Percentiles rank a stretch among this genome's conserved stretches.
Evolutionary conservation across 2,797 vertebrate species (phyloP).

Genomic region (Xyrichtys novacula): DNA sequence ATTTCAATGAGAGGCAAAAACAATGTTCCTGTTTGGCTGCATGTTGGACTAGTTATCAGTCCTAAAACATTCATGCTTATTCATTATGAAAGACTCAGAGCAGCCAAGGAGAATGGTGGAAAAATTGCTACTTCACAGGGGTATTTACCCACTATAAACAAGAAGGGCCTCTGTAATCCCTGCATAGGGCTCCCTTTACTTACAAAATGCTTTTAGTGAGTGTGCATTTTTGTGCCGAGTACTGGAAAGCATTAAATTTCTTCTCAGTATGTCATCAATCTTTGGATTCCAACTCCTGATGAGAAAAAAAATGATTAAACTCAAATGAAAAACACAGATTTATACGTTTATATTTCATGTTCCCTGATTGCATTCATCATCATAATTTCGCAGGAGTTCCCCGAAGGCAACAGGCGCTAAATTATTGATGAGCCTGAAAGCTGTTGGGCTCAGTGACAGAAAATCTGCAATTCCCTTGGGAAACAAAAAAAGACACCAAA

Average conservation of each 20-base stretch:
- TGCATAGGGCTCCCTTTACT: constrained; percentile 55
- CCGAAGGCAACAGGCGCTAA: constrained; percentile 60
- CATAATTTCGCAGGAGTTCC: constrained; percentile 67
- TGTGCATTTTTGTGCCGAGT: neutral
- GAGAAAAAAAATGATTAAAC: constrained; percentile 38
- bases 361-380: constrained; percentile 60
- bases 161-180: constrained; percentile 51
- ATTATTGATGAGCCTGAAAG: constrained; percentile 80
- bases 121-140: constrained; percentile 54
- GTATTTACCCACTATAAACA: constrained; percentile 56
- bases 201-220: constrained; percentile 51
- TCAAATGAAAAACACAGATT: constrained; percentile 18
- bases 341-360: constrained; percentile 37
- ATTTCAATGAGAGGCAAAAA: constrained; percentile 55
- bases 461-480: constrained; percentile 43
- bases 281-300: constrained; percentile 31
- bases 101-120: constrained; percentile 29
- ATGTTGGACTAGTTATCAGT: constrained; percentile 65
- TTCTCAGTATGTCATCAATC: constrained; percentile 37
- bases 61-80: constrained; percentile 73
- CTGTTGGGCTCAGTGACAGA: constrained; percentile 60
- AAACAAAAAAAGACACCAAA: constrained; percentile 45
- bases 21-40: constrained; percentile 61
- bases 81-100: constrained; percentile 58
- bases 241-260: constrained; percentile 35